These are phyloP conservation scores for Carassius gibelio DNA, from an alignment of 2,113 vertebrate species.

Conservation along the genomic window DNA sequence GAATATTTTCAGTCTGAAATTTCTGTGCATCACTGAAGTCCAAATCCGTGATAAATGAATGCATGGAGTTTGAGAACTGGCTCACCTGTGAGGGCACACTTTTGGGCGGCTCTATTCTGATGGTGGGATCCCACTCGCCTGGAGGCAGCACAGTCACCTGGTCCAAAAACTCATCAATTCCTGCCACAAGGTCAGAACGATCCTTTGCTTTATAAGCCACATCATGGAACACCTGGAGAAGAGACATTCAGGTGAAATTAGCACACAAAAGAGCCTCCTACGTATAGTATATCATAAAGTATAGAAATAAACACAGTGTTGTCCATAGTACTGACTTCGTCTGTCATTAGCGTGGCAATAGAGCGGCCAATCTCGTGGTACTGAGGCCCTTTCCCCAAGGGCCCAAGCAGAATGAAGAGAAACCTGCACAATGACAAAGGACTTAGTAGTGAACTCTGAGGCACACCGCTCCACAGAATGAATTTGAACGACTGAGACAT, in stretches of 20 bases:
- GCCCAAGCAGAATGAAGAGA: constrained; percentile 96
- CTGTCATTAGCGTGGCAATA: constrained; percentile 97
- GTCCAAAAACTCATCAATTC: constrained; percentile 98
- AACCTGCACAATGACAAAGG: constrained; percentile 77
- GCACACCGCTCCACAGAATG: neutral
- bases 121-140: constrained; percentile 99
- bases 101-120: constrained; percentile 98
- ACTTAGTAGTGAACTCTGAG: neutral
- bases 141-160: constrained; percentile 97
- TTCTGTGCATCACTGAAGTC: neutral
- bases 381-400: constrained; percentile 93
- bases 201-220: constrained; percentile 99
- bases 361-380: constrained; percentile 98
- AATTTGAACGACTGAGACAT: neutral
- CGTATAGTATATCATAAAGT: neutral
- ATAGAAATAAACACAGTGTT: neutral
- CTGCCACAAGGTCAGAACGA: constrained; percentile 92
- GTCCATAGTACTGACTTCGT: constrained; percentile 79
- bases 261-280: neutral
- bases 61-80: neutral
- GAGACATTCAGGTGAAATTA: neutral
- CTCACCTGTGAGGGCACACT: constrained; percentile 96
- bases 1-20: neutral
- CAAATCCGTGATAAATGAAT: neutral
- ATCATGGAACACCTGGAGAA: constrained; percentile 90